Evolutionary conservation across 1,140 invertebrate species (phyloP).

Genomic region (Leptopilina boulardi): DNA sequence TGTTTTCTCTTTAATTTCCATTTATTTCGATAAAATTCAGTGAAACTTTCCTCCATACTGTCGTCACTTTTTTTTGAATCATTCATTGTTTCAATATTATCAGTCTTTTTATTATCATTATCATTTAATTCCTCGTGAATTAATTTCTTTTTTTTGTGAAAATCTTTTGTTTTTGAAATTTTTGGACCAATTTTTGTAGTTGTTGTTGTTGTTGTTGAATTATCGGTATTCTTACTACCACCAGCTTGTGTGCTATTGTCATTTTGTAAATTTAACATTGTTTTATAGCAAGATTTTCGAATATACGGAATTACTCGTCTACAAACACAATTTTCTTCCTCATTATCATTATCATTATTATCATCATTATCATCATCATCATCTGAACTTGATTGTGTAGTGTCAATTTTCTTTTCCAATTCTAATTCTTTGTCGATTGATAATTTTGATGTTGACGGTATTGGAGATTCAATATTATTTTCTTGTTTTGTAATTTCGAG

Average conservation of each 20-base stretch:
- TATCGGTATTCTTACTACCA: conserved; percentile 21
- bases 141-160: neutral
- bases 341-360: neutral
- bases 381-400: neutral
- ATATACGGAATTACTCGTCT: conserved; percentile 40
- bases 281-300: conserved; percentile 40
- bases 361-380: neutral
- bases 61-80: neutral
- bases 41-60: neutral
- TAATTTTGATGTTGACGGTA: neutral
- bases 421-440: neutral
- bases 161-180: neutral
- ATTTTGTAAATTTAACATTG: conserved; percentile 21
- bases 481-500: neutral
- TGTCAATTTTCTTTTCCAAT: neutral
- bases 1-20: conserved; percentile 48
- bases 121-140: too few relatives aligned
- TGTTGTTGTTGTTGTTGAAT: too few relatives aligned
- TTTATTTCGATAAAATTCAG: neutral
- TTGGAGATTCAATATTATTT: neutral
- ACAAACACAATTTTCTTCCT: conserved; percentile 40
- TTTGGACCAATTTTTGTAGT: neutral
- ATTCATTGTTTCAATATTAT: neutral
- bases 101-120: conserved; percentile 33
- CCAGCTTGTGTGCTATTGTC: neutral